Evolutionary conservation across 2,888 invertebrate genomes (phyloP), one percentile per base, ranked within the genome.

Genomic region (Noctua comes): DNA sequence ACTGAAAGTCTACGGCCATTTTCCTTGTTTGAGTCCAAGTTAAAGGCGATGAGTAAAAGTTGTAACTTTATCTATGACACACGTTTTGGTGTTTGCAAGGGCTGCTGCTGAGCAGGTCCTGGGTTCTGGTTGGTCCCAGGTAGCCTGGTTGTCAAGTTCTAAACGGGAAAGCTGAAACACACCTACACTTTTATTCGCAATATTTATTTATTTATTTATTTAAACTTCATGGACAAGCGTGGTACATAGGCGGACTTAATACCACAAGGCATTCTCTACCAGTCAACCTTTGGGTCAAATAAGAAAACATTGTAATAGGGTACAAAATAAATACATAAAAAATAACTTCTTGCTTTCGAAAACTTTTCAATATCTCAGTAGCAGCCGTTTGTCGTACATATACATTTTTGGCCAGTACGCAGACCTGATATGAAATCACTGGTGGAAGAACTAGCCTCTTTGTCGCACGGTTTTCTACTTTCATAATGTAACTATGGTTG

Each of bases 1-100:
- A 95, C 89, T 88, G 86, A 90, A 92, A 89, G 91, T 92, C 91
- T 92, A 91, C 81, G 80, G 79, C 86, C 80, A 86, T 84, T 90
- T 91, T 88, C 88, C 86, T 86, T 77, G 51, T 76, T 70, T n/a
- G 13, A 46, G 84, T 76, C 70, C n/a, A 83, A 43, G 66, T n/a
- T 66, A 66, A 18, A 66, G 10, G 66, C 66, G 66, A 43, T 13
- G 3, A 13, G 2, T 27, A 27, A 59, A 18, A 18, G 8, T n/a
- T 0, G n/a, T n/a, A n/a, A 57, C 57, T 11, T n/a, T 5, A 54
- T 48, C 10, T 54, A 4, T 54, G 24, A 24, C 10, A 54, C 3
- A 54, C 10, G 54, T 24, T 54, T n/a, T 11, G 54, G 3, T 54
- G 24, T 24, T 21, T 3, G 3, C 24, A 21, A 18, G 2, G 51